phyloP scores from a whole-genome alignment of 2,888 invertebrate species.

The Perizoma affinitatum region DNA sequence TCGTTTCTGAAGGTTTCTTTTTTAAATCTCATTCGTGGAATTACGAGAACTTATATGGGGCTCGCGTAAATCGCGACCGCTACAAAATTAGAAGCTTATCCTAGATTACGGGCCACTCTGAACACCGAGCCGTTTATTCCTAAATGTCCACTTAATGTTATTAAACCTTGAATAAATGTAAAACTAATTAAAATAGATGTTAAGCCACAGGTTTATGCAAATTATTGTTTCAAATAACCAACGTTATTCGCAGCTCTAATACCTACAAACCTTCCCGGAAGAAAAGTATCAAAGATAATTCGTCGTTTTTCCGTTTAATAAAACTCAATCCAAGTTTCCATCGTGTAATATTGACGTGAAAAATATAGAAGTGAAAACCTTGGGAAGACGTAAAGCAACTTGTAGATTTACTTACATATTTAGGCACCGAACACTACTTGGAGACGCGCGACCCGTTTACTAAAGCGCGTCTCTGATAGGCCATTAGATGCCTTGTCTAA shows the following conservation, averaged over 20 bases:
- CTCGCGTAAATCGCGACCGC: constrained; percentile 56
- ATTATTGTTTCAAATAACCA: neutral
- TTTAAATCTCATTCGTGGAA: constrained; percentile 41
- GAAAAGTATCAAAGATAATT: no score
- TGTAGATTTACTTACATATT: no score
- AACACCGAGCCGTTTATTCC: constrained; percentile 51
- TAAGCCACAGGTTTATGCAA: neutral
- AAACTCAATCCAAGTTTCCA: no score
- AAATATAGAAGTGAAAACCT: neutral
- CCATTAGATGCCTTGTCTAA: constrained; percentile 9
- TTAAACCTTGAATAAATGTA: constrained; percentile 35
- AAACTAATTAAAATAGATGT: constrained; percentile 24
- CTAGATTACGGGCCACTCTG: constrained; percentile 60
- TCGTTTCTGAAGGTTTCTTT: constrained; percentile 28
- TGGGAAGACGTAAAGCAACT: neutral
- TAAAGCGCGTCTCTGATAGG: constrained; percentile 12
- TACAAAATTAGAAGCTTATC: constrained; percentile 65
- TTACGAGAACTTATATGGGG: constrained; percentile 41
- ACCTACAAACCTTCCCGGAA: no score
- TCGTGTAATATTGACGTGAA: no score
- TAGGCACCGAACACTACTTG: neutral
- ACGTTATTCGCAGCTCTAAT: neutral
- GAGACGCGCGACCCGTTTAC: constrained; percentile 4
- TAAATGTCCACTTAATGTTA: constrained; percentile 47
- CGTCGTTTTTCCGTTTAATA: no score